Evolutionary conservation across 2,888 invertebrate genomes (phyloP), one percentile per base, ranked within the genome.

Genomic region (Metacarcinus magister): DNA sequence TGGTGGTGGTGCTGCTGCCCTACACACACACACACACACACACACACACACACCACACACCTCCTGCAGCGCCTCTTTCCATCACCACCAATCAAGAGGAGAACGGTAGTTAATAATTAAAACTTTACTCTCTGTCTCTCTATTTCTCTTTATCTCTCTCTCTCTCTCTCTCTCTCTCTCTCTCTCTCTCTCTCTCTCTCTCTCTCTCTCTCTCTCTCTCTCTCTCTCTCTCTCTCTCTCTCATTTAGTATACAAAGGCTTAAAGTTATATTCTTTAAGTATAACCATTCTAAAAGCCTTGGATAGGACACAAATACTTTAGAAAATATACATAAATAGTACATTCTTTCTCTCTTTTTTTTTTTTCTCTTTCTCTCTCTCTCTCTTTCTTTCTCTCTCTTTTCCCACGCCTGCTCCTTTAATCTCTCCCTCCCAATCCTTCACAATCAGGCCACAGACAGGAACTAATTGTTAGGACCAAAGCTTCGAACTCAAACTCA

Each of bases 11-110:
- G 13, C 1, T 54, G 54, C 8, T 54, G n/a, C 23, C 48, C n/a
- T 28, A 92, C 91, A 91, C 91, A 91, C 91, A 91, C 91, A 39
- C 91, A 91, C 91, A 91, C 91, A 91, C 91, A 91, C 91, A 39
- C 91, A 91, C 43, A n/a, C 91, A 91, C 39, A 91, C 91, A 39
- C 91, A 91, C 91, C 87, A 87, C n/a, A 87, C 13, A 87, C n/a
- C 23, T 67, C 67, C 67, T 67, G n/a, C 67, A 67, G 67, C 67
- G 67, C n/a, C 23, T 10, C 5, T 67, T 67, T 67, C 67, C 67
- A 67, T 67, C 67, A 67, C n/a, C n/a, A 67, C 67, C 67, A 67
- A 67, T 67, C 67, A n/a, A 67, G 23, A 16, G 19, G 67, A 67
- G n/a, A 16, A 67, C 23, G 67, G 10, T 23, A 5, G 67, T 23